Conservation (phyloP, 2,888 invertebrate genomes). For the Mechanitis messenoides region DNA sequence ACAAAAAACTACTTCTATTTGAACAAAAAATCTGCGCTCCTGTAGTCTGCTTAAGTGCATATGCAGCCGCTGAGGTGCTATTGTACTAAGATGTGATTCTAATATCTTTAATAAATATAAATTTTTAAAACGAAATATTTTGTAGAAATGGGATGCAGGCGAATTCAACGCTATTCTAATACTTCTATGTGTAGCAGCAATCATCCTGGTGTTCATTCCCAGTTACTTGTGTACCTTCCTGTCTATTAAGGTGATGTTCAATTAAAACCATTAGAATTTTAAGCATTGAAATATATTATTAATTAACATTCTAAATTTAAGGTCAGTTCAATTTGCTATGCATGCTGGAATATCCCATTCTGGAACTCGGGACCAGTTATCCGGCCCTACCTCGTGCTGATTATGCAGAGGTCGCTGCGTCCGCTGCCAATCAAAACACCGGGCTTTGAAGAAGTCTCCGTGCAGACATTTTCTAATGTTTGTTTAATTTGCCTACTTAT, state of each 20-base stretch:
- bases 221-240: conserved; percentile 42
- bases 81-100: background rate
- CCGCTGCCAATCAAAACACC: conserved; percentile 47
- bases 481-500: conserved; percentile 26
- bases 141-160: conserved; percentile 38
- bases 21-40: conserved; percentile 46
- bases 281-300: background rate
- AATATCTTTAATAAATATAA: background rate
- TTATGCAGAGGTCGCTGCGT: conserved; percentile 53
- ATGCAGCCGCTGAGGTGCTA: conserved; percentile 42
- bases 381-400: conserved; percentile 51
- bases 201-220: conserved; percentile 37
- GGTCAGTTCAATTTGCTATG: conserved; percentile 46
- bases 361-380: conserved; percentile 52
- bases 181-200: conserved; percentile 34
- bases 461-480: conserved; percentile 58
- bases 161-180: conserved; percentile 40
- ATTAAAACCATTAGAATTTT: background rate
- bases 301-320: conserved; percentile 19
- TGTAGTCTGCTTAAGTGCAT: conserved; percentile 49
- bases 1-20: conserved; percentile 50
- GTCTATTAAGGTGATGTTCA: conserved; percentile 35
- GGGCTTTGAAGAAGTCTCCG: conserved; percentile 53
- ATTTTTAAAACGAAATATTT: background rate
- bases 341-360: conserved; percentile 51